Base-by-base conservation (phyloP, 2,797 vertebrate species). In the Naso thynnoides region DNA sequence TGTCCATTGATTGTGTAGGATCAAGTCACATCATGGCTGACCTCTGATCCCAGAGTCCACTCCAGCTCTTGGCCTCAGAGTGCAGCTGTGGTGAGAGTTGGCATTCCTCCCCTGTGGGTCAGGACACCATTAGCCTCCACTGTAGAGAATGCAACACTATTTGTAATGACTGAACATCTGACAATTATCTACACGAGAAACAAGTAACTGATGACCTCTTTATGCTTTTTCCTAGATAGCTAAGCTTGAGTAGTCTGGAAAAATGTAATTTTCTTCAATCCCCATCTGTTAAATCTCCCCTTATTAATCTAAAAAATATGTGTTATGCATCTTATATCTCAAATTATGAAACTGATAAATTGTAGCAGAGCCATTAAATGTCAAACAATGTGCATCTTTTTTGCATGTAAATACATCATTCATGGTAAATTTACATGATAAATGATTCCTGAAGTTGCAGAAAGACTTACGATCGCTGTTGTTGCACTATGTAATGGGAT, bases 21-120 rank as follows among this genome's bases (percentile, higher is more conserved):
- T 93, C 91, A 85, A 91, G 87, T 90, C 93, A 91, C 91, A 91
- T 94, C 90, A 80, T 85, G 75, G 63, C 19, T 82, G 90, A 93
- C 88, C 93, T 93, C 71, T 93, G 91, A 92, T 48, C 91, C 77
- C 53, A 56, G 27, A 42, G 84, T 81, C 73, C 78, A 76, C 75
- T 73, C 76, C 62, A 71, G 70, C 70, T 79, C 70, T 92, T 73
- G 86, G 85, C 82, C 59, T 85, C 14, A 86, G 86, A 79, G 68
- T 89, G 89, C 93, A 94, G 93, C 93, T 93, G 94, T 84, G 90
- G 86, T 75, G 77, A 83, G 88, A 87, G 85, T 89, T 91, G 80
- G 85, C 90, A 94, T 94, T 92, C 92, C 89, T 89, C 68, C 66
- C 85, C 70, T 72, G 48, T 69, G 86, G 89, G 89, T 89, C 91